Percentiles rank a stretch among this genome's conserved stretches.
Evolutionary conservation across 2,797 vertebrate genomes (phyloP).

Genomic region (Otolemur crassicaudatus): DNA sequence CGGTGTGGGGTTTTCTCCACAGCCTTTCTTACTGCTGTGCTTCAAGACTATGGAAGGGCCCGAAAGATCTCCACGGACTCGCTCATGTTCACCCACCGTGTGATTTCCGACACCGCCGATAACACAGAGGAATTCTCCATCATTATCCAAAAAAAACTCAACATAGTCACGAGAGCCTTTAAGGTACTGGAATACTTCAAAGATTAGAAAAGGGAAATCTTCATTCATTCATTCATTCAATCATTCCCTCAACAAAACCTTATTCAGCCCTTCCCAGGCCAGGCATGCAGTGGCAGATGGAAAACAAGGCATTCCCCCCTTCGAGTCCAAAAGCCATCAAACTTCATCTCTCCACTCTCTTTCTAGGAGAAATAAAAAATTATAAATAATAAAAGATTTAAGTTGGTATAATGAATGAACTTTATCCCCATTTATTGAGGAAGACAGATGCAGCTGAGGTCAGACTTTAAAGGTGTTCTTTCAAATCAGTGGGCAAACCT

Average conservation of each 20-base stretch:
- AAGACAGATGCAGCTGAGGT: neutral
- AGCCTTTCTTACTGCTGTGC: constrained; percentile 85
- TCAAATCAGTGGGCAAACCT: neutral
- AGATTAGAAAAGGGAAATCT: neutral
- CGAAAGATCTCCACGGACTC: constrained; percentile 72
- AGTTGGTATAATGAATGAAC: neutral
- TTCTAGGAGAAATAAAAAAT: neutral
- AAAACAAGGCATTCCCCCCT: neutral
- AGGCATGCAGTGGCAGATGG: neutral
- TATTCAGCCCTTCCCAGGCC: neutral
- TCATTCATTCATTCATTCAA: neutral
- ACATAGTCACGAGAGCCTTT: constrained; percentile 76
- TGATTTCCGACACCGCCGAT: neutral
- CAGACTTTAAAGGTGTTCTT: too few relatives aligned
- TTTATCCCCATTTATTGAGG: neutral
- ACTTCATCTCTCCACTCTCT: neutral
- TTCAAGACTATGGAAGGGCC: constrained; percentile 82
- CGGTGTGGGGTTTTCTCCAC: neutral
- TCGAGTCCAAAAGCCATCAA: neutral
- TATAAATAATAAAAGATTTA: neutral
- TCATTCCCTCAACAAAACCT: neutral
- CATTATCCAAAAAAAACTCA: constrained; percentile 41
- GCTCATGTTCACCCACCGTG: constrained; percentile 81
- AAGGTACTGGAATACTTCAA: constrained; percentile 64
- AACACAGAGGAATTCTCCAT: neutral